phyloP scores from a whole-genome alignment of 2,797 vertebrate genomes.

The Sebastes goodei region DNA sequence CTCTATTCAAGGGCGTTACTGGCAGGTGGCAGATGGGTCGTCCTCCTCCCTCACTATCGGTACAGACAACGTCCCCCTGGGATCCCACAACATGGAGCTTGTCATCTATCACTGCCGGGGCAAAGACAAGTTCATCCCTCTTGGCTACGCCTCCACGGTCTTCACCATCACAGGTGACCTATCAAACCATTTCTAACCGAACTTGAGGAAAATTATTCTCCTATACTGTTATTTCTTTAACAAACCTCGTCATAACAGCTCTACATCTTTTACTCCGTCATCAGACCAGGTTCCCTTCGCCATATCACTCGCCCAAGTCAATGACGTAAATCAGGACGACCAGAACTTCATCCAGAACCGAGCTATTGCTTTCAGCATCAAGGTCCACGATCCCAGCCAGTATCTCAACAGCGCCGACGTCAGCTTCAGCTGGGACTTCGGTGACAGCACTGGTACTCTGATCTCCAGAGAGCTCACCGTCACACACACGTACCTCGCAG shows the following conservation, averaged over 20 bases:
- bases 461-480: constrained; percentile 87
- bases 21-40: constrained; percentile 92
- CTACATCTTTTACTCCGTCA: neutral
- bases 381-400: constrained; percentile 92
- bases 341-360: constrained; percentile 90
- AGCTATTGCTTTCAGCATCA: constrained; percentile 87
- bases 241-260: neutral
- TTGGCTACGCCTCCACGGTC: constrained; percentile 85
- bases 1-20: constrained; percentile 86
- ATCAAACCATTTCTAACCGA: neutral
- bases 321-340: constrained; percentile 81
- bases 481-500: constrained; percentile 89
- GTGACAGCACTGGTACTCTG: constrained; percentile 90
- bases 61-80: constrained; percentile 85
- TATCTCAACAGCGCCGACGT: constrained; percentile 88
- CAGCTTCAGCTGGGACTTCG: constrained; percentile 95
- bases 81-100: constrained; percentile 93
- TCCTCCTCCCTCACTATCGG: constrained; percentile 86
- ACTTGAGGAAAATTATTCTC: neutral
- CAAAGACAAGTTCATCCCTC: constrained; percentile 88
- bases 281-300: constrained; percentile 93
- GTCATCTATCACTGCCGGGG: constrained; percentile 92
- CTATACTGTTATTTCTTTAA: neutral
- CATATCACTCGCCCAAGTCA: constrained; percentile 86
- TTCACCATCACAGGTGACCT: constrained; percentile 90